A percentile compares a stretch with the other conserved stretches of the same genome.
Evolutionary conservation across 2,113 vertebrate genomes (phyloP).

Genomic region (Merops nubicus): DNA sequence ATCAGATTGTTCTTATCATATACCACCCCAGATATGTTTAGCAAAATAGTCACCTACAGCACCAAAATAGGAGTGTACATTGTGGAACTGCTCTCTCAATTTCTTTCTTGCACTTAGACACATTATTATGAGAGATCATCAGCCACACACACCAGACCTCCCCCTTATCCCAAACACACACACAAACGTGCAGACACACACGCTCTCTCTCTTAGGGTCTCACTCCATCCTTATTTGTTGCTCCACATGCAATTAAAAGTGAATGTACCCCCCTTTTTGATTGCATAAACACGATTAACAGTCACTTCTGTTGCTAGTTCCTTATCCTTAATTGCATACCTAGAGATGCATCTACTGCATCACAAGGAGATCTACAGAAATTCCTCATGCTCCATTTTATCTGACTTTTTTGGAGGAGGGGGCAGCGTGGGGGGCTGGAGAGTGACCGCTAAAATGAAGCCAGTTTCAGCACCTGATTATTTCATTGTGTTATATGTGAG

Average conservation of each 20-base stretch:
- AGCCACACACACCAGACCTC: constrained; percentile 56
- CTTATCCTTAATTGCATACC: constrained; percentile 67
- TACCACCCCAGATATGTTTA: constrained; percentile 54
- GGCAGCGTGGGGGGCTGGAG: constrained; percentile 20
- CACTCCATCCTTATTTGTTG: constrained; percentile 42
- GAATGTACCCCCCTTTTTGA: constrained; percentile 33
- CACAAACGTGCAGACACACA: neutral
- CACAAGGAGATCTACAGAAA: constrained; percentile 71
- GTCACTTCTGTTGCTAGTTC: constrained; percentile 52
- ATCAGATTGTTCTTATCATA: constrained; percentile 69
- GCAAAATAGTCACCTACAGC: constrained; percentile 70
- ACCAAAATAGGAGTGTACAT: constrained; percentile 60
- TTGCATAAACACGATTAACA: constrained; percentile 62
- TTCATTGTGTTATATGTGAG: constrained; percentile 73
- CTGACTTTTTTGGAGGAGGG: constrained; percentile 68
- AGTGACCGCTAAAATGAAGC: constrained; percentile 68
- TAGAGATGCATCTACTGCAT: constrained; percentile 47
- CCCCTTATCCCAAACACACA: constrained; percentile 55
- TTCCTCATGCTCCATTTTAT: constrained; percentile 72
- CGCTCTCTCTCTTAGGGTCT: constrained; percentile 14
- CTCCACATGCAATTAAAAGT: constrained; percentile 64
- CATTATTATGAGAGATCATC: constrained; percentile 62
- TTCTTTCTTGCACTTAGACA: constrained; percentile 67
- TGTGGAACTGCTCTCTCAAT: constrained; percentile 52
- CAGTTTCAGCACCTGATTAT: constrained; percentile 73